Conservation (phyloP, 1,140 invertebrate genomes). For the Drosophila carrolli region DNA sequence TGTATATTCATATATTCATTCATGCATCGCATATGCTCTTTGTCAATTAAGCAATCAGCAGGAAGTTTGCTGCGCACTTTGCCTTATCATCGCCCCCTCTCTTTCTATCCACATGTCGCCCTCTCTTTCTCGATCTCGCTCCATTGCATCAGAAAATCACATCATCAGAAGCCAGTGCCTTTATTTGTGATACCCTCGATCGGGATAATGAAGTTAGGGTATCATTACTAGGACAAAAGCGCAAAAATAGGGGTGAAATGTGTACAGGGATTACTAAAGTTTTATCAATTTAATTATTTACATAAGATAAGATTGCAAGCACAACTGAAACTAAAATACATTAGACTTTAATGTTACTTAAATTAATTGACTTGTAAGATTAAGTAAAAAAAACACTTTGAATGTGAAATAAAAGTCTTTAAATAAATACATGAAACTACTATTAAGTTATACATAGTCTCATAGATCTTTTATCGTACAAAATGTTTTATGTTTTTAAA, state of each 20-base stretch:
- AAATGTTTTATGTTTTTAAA: no score
- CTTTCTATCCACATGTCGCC: neutral
- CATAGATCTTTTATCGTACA: no score
- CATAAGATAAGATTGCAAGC: no score
- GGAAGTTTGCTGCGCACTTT: conserved; percentile 81
- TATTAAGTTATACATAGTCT: no score
- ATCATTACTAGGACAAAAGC: no score
- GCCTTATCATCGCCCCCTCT: conserved; percentile 58
- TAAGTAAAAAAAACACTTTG: no score
- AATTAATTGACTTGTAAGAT: no score
- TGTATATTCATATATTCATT: conserved; percentile 71
- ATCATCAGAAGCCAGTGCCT: conserved; percentile 60
- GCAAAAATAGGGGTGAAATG: neutral
- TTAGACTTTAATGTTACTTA: no score
- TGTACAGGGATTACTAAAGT: no score
- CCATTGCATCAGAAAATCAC: conserved; percentile 59
- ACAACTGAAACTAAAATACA: no score
- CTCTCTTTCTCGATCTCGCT: neutral
- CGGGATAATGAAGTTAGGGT: neutral
- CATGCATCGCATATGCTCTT: conserved; percentile 81
- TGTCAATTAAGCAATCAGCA: conserved; percentile 83
- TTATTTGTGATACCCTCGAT: conserved; percentile 12
- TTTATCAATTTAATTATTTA: no score
- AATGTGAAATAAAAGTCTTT: neutral
- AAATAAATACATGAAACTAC: neutral